Base-by-base conservation (phyloP, 2,888 invertebrate species). In the Geotrupes spiniger region DNA sequence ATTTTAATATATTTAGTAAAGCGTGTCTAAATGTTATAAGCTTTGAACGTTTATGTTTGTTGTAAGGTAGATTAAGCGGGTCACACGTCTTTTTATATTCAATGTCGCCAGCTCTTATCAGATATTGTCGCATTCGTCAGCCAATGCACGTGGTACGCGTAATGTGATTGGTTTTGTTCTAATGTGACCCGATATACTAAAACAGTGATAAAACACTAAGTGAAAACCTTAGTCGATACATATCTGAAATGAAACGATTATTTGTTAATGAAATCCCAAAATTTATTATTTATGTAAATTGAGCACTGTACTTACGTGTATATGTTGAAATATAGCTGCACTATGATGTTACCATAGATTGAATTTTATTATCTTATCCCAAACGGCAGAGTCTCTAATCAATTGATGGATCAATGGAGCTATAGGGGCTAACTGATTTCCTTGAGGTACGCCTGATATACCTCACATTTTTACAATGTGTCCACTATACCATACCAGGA, bases 171-270 rank as follows among this genome's bases (percentile, higher is more conserved):
- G n/a, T 14, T 9, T 14, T 14, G 9, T 14, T 8, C 39, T 40
- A 46, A 31, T 46, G 27, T 46, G 40, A 31, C 37, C 46, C 40
- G 21, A 9, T 12, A 12, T 15, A 14, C 12, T 12, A 11, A 16
- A 37, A 46, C 40, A 46, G 40, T 40, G 46, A 40, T 39, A 33
- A 14, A 46, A 41, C 57, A 58, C 57, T 52, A 65, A 67, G 64
- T 66, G 66, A 63, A 62, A 63, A 60, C 67, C 68, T 69, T 68
- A 68, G 68, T 62, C 62, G 58, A 68, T 66, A 69, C 70, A 70
- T 70, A 70, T 70, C 69, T 55, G 49, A 36, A 42, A 37, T 61
- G 54, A 54, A 54, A 60, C 54, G 58, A 61, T 52, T 46, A 53
- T 47, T 58, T 54, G 46, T 53, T 59, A 56, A 59, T 57, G 41